Evolutionary conservation across 1,140 invertebrate genomes (phyloP), one percentile per base, ranked within the genome.

Genomic region (Paracyclopina nana): DNA sequence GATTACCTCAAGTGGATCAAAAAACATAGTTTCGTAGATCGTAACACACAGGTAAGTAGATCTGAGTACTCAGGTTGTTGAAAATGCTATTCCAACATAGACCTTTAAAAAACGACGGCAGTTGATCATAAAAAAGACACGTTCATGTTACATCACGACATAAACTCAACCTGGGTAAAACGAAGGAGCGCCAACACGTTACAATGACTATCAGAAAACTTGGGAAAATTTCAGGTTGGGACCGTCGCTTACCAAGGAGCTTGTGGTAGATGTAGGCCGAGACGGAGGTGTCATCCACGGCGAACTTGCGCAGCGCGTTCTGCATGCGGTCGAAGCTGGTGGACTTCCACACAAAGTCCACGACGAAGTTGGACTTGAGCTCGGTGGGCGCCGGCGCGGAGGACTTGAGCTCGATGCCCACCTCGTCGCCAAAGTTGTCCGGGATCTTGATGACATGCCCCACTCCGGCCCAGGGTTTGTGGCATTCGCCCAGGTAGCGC

Each of bases 281-380:
- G 0, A 99, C 94, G 0, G 87, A 94, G 3, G 77, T 77, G 56
- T 96, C 88, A 61, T 96, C 91, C 6, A 95, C 82, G 12, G 92
- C 90, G 67, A 99, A 97, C 63, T 87, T 90, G 34, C 82, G 76
- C 20, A 98, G 65, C 0, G 94, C 90, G 20, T 82, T 71, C 60
- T 94, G 86, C 94, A 99, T 98, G 83, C 87, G 77, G 65, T 98
- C 91, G 66, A 99, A 99, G 34, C 86, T 91, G 1, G 92, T 98
- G 50, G 90, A 91, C 63, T 99, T 99, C 95, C 94, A 99, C 18
- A 98, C 95, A 68, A 97, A 99, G 67, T 99, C 94, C 9, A 98
- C 86, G 0, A 91, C 85, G 68, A 96, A 99, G 64, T 94, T 94
- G 42, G 82, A 82, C 18, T 79, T 83, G 61, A 84, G 90, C 54